Base-by-base conservation (phyloP, 1,140 invertebrate species). In the Solen grandis region DNA sequence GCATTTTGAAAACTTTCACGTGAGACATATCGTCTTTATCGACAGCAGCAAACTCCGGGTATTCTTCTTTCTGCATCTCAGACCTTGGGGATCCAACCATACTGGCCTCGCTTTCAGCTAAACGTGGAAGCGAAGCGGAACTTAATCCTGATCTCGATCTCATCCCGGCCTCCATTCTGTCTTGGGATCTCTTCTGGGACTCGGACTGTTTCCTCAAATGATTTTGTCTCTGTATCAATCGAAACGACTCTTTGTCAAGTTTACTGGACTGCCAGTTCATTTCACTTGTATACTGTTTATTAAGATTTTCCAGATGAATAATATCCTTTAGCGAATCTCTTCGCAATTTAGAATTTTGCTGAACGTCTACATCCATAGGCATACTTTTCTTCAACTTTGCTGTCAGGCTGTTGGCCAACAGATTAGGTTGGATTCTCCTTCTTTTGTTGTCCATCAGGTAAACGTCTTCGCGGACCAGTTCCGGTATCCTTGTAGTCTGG, bases 401-500 rank as follows among this genome's bases (percentile, higher is more conserved):
- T 2, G 87, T 76, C 5, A 88, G 73, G 75, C 87, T 87, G 74
- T 87, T 88, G 22, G 83, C 75, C 55, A 87, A 63, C 35, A 88
- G 75, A 46, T 87, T 87, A 55, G 79, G 75, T 31, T 84, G 78
- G 29, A 82, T 27, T 33, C 65, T 66, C 38, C 78, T 80, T 14
- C 57, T 62, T 62, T 73, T 77, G 78, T 76, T 85, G 59, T 86
- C 81, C 46, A 86, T 70, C 16, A 86, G 62, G 60, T 79, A 86
- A 5, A 86, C 83, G 74, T 86, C 85, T 55, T 86, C 83, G 41
- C 74, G 38, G 3, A 86, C 85, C 13, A 80, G 46, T 50, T 72
- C 77, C 13, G 36, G 38, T 13, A 54, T 38, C 29, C 22, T 14
- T 50, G 62, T 13, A 3, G n/a, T 27, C 16, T 10, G 14, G 19